Evolutionary conservation across 2,113 vertebrate species (phyloP).

Genomic region (Stigmatopora nigra): DNA sequence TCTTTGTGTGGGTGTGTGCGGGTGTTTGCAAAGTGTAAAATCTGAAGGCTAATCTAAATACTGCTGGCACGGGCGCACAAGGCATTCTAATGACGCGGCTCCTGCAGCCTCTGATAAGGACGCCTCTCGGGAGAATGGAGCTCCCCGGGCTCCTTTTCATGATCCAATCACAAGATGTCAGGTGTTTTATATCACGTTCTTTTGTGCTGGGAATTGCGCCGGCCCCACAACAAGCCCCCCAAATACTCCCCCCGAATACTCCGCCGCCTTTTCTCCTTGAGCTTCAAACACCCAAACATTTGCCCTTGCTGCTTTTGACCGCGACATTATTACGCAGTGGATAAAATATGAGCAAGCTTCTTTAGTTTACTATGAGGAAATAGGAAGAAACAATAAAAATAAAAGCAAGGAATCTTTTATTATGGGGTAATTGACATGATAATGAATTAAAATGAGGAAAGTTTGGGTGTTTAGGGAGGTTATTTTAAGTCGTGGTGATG

Average conservation of each 20-base stretch:
- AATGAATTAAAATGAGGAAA: too few relatives aligned
- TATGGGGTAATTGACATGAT: too few relatives aligned
- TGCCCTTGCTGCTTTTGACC: conserved; percentile 6
- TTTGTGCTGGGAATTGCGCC: conserved; percentile 42
- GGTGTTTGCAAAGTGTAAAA: conserved; percentile 27
- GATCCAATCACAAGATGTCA: conserved; percentile 50
- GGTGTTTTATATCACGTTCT: conserved; percentile 47
- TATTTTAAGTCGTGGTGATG: too few relatives aligned
- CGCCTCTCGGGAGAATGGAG: conserved; percentile 26
- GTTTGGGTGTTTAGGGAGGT: too few relatives aligned
- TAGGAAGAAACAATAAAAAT: too few relatives aligned
- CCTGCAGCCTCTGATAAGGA: conserved; percentile 60
- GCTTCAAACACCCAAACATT: conserved; percentile 14
- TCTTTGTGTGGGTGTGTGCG: background rate
- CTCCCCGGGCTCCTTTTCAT: conserved; percentile 38
- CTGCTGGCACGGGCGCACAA: conserved; percentile 22
- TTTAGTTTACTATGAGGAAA: too few relatives aligned
- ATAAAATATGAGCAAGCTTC: background rate
- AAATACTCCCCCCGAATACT: background rate
- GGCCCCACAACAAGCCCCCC: conserved; percentile 1
- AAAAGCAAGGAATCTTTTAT: too few relatives aligned
- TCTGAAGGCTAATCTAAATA: conserved; percentile 49
- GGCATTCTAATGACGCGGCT: conserved; percentile 48
- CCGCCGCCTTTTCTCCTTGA: conserved; percentile 10
- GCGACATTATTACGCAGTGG: conserved; percentile 9